Conservation (phyloP, 1,140 invertebrate genomes). For the Apis dorsata region DNA sequence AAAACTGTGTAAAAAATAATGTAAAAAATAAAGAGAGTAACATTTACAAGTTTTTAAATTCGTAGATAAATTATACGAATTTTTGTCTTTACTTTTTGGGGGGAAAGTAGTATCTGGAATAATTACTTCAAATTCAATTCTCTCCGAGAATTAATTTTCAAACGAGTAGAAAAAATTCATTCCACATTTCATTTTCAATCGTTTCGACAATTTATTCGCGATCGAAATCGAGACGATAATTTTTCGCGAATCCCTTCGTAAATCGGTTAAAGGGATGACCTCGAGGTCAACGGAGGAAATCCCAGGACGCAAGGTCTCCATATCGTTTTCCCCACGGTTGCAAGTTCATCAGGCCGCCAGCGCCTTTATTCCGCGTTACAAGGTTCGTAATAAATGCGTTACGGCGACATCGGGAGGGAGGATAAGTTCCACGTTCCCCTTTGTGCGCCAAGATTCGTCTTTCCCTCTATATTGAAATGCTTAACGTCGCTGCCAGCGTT, state of each 20-base stretch:
- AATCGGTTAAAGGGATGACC: background rate
- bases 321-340: background rate
- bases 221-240: background rate
- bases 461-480: constrained; percentile 38
- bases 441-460: constrained; percentile 28
- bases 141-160: no score
- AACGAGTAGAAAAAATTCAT: no score
- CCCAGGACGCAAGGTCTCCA: background rate
- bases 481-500: constrained; percentile 22
- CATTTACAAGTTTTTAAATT: no score
- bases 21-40: no score
- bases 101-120: no score
- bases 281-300: background rate
- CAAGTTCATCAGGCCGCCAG: background rate
- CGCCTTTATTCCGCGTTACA: background rate
- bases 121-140: no score
- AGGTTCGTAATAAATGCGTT: constrained; percentile 14
- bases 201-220: no score
- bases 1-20: no score
- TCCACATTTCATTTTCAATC: no score
- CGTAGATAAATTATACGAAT: no score
- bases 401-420: background rate
- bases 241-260: background rate
- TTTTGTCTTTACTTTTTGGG: no score
- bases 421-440: background rate